phyloP scores from a whole-genome alignment of 2,888 invertebrate genomes.

The Scaptomyza tumidula region DNA sequence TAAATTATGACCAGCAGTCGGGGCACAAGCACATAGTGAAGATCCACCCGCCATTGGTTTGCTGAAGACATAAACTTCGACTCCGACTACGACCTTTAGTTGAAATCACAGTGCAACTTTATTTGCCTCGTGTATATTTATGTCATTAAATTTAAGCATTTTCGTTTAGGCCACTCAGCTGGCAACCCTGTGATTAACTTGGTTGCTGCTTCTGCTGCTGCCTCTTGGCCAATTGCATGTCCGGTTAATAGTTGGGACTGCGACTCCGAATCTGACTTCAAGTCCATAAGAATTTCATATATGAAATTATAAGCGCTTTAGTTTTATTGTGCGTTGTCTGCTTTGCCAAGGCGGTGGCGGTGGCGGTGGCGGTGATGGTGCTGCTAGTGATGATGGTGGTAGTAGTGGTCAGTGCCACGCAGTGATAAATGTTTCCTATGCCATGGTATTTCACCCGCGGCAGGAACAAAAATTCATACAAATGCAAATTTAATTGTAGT shows the following conservation, averaged over 20 bases:
- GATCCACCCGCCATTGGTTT: slow-evolving; percentile 60
- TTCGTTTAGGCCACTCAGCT: slow-evolving; percentile 82
- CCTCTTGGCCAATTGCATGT: slow-evolving; percentile 73
- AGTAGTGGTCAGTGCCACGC: slow-evolving; percentile 56
- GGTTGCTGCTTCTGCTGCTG: slow-evolving; percentile 50
- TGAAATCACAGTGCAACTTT: slow-evolving; percentile 39
- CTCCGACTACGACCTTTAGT: slow-evolving; percentile 17
- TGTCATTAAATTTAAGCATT: slow-evolving; percentile 84
- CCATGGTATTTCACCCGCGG: slow-evolving; percentile 78
- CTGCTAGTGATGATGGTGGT: slow-evolving; percentile 32
- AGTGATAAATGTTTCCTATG: slow-evolving; percentile 84
- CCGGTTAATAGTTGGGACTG: slow-evolving; percentile 70
- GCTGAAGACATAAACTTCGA: slow-evolving; percentile 17
- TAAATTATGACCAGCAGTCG: slow-evolving; percentile 28
- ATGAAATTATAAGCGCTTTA: slow-evolving; percentile 83
- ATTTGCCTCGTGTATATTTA: slow-evolving; percentile 76
- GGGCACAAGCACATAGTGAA: slow-evolving; percentile 6
- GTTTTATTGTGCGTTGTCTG: slow-evolving; percentile 79
- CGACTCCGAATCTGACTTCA: slow-evolving; percentile 31
- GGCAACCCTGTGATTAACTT: slow-evolving; percentile 81
- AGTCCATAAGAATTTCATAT: slow-evolving; percentile 77
- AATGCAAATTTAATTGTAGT: slow-evolving; percentile 85
- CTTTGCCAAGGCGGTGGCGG: slow-evolving; percentile 50
- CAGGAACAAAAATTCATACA: slow-evolving; percentile 79
- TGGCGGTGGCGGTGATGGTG: slow-evolving; percentile 33